Conservation (phyloP, 2,888 invertebrate species). For the Tachina grossa region DNA sequence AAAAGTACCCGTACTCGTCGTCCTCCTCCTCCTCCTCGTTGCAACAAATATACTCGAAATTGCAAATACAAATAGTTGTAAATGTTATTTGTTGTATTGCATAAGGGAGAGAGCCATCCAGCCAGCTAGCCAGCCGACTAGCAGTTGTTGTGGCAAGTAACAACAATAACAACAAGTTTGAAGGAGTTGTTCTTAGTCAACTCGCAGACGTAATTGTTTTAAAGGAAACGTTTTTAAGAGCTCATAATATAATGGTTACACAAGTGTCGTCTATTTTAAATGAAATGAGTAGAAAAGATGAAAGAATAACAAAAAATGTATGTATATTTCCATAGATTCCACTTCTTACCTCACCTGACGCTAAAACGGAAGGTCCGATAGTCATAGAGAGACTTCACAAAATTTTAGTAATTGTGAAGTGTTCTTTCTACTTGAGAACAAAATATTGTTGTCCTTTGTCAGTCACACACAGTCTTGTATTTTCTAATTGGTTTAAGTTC, state of each 20-base stretch:
- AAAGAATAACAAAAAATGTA: slow-evolving; percentile 28
- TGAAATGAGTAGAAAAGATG: slow-evolving; percentile 17
- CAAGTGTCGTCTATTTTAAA: slow-evolving; percentile 49
- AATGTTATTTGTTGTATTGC: slow-evolving; percentile 43
- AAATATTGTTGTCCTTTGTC: slow-evolving; percentile 17
- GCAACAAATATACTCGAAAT: slow-evolving; percentile 33
- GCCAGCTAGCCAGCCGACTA: slow-evolving; percentile 14
- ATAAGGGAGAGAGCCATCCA: slow-evolving; percentile 1
- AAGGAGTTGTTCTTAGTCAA: slow-evolving; percentile 57
- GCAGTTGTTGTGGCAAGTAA: slow-evolving; percentile 18
- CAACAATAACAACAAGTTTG: slow-evolving; percentile 28
- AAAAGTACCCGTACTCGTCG: slow-evolving; percentile 23
- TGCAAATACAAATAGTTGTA: slow-evolving; percentile 61
- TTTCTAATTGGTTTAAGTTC: slow-evolving; percentile 61
- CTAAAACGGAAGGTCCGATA: background rate
- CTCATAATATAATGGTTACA: slow-evolving; percentile 62
- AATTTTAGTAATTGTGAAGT: slow-evolving; percentile 1
- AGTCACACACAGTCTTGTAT: slow-evolving; percentile 41
- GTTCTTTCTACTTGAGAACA: slow-evolving; percentile 16
- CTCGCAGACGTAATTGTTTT: slow-evolving; percentile 59
- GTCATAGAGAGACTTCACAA: background rate
- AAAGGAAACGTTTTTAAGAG: slow-evolving; percentile 60
- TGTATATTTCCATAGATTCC: slow-evolving; percentile 10
- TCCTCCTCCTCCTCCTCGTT: slow-evolving; percentile 46
- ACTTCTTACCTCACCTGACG: background rate